Evolutionary conservation across 2,888 invertebrate species (phyloP).

Genomic region (Agrochola lota): DNA sequence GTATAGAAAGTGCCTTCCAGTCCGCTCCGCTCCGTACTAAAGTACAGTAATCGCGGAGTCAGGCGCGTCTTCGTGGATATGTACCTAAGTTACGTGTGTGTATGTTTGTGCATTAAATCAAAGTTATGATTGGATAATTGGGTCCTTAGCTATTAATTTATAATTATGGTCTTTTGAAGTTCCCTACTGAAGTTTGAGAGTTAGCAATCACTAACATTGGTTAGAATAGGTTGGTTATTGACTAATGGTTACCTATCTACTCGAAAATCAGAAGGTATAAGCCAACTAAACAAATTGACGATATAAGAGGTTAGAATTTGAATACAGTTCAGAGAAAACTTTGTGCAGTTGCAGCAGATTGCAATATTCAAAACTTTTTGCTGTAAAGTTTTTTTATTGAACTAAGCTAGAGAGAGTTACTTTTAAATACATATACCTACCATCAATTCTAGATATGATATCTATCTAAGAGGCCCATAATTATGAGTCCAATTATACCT

Average conservation of each 20-base stretch:
- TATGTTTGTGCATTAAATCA: not conserved
- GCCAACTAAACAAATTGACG: not conserved
- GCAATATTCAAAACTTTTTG: not conserved
- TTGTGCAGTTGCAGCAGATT: not conserved
- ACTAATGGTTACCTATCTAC: too few species aligned
- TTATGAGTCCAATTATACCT: constrained; percentile 15
- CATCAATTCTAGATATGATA: not conserved
- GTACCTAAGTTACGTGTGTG: not conserved
- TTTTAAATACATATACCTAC: not conserved
- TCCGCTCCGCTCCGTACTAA: too few species aligned
- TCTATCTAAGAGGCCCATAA: not conserved
- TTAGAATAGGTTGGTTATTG: not conserved
- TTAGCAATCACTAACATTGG: not conserved
- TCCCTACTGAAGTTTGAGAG: not conserved
- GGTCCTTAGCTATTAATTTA: not conserved
- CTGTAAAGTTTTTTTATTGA: too few species aligned
- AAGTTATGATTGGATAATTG: not conserved
- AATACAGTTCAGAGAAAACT: not conserved
- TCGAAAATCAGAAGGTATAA: not conserved
- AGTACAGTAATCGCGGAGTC: too few species aligned
- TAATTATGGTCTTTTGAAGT: too few species aligned
- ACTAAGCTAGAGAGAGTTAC: not conserved
- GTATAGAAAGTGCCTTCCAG: too few species aligned
- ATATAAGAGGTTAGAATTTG: not conserved
- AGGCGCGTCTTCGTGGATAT: too few species aligned